Conservation (phyloP, 2,888 invertebrate genomes). For the Eutolmus rufibarbis region DNA sequence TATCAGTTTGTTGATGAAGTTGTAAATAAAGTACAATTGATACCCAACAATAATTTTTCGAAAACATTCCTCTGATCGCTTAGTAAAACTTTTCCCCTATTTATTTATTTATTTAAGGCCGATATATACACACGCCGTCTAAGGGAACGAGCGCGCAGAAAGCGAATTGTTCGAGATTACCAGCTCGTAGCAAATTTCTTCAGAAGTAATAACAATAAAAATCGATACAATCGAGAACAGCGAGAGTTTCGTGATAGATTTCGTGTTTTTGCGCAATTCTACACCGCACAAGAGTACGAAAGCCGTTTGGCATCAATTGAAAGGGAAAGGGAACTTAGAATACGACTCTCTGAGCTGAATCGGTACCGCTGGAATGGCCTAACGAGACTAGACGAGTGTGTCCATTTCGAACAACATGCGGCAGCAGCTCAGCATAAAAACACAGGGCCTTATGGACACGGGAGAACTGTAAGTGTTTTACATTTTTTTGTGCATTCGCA, state of each 20-base stretch:
- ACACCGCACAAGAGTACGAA: constrained; percentile 84
- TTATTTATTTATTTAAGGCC: constrained; percentile 63
- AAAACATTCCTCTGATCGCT: neutral
- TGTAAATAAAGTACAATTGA: neutral
- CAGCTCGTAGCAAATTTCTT: constrained; percentile 89
- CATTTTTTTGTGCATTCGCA: neutral
- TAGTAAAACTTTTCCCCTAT: neutral
- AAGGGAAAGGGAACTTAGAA: constrained; percentile 83
- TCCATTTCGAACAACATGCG: constrained; percentile 85
- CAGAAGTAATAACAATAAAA: constrained; percentile 65
- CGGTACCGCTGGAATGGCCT: constrained; percentile 88
- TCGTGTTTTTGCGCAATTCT: constrained; percentile 87
- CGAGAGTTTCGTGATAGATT: constrained; percentile 78
- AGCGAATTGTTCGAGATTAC: constrained; percentile 88
- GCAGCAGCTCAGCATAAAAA: constrained; percentile 68
- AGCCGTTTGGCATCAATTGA: constrained; percentile 79
- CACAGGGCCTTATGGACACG: constrained; percentile 62
- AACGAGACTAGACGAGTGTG: constrained; percentile 81
- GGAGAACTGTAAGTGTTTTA: constrained; percentile 60
- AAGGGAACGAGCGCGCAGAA: constrained; percentile 85
- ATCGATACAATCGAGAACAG: constrained; percentile 63
- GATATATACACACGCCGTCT: constrained; percentile 88
- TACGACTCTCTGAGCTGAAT: constrained; percentile 81
- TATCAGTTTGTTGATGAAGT: too few species aligned
- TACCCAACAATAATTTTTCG: too few species aligned